Base-by-base conservation (phyloP, 2,888 invertebrate genomes). In the Drepana falcataria region DNA sequence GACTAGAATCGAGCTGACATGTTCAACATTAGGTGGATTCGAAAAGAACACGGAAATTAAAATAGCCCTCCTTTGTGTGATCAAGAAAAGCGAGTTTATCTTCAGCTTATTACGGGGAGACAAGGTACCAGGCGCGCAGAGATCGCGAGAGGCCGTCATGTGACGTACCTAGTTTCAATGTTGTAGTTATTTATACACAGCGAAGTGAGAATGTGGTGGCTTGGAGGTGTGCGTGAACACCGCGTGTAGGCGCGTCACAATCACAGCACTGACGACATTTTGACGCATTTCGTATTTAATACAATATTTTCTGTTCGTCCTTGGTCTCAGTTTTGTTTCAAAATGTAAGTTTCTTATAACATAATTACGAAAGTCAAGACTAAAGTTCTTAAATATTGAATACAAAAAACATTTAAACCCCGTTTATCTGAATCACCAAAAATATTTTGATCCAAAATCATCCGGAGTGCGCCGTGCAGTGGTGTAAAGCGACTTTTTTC, bases 51-150 rank as follows among this genome's bases (percentile, higher is more conserved):
- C 85, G 86, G 85, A 85, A 85, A 81, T 77, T 71, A 76, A 75
- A 76, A 81, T 77, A 77, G 70, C 69, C 73, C 75, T 78, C 77
- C 72, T 35, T 74, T 73, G 77, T 76, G 79, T 81, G 84, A 87
- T 86, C 85, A 84, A 86, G 85, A 85, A 85, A 85, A 83, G 82
- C 85, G 81, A 85, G 85, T 87, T 21, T 87, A 88, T 87, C 88
- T 87, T 85, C 85, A 86, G 88, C 90, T 91, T 90, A 89, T 91
- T 91, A 91, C 87, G 83, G 81, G 81, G 85, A 88, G 85, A 75
- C 81, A 76, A 69, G 72, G 81, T 87, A 91, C 89, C 76, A 90
- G 90, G 89, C 82, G 72, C 69, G 70, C 85, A 87, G 81, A 83
- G 77, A 80, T 73, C 69, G 77, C 71, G 72, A 81, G 87, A 86